Evolutionary conservation across 2,797 vertebrate genomes (phyloP), one percentile per base, ranked within the genome.

Genomic region (Oreochromis grahami): DNA sequence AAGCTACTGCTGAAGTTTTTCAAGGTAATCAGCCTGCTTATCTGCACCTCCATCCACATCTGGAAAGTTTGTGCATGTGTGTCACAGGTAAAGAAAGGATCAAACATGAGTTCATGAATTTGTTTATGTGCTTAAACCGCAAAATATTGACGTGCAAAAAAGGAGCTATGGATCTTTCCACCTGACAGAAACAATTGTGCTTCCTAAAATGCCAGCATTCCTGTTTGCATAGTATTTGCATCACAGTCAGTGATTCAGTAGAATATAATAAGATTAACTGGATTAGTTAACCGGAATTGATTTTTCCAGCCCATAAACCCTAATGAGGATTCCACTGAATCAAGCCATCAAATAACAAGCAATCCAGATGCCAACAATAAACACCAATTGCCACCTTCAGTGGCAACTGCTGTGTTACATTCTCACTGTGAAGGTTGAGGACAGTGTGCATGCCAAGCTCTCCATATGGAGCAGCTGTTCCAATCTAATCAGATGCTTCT

Each of bases 401-500:
- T 21, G 34, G 52, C 11, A 17, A 41, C 43, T 36, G 83, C 80
- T 32, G 79, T 12, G 76, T 24, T 60, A 13, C 76, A 43, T 17
- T 68, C 72, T 72, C 65, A 0, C 21, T 72, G 14, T 7, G 65
- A 29, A 45, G 41, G 41, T 17, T 38, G 80, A 41, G 76, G 82
- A 78, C 81, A 14, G 80, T 0, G 77, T 5, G 13, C 24, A 3
- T 13, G 55, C 82, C 83, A 76, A 43, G 32, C 19, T 15, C 43
- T 10, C 78, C 86, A 81, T 34, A 68, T 36, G 81, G 84, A 89
- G 81, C 90, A 93, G 88, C 92, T 93, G 88, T 87, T 86, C 63
- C 56, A 24, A 83, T 89, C 83, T 87, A 84, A 92, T 92, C 84
- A 88, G 78, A 19, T 76, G 19, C 38, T 82, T 85, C 81, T 60